These are phyloP conservation scores for Mastomys coucha DNA, from an alignment of 2,113 vertebrate species.

Conservation along the genomic window DNA sequence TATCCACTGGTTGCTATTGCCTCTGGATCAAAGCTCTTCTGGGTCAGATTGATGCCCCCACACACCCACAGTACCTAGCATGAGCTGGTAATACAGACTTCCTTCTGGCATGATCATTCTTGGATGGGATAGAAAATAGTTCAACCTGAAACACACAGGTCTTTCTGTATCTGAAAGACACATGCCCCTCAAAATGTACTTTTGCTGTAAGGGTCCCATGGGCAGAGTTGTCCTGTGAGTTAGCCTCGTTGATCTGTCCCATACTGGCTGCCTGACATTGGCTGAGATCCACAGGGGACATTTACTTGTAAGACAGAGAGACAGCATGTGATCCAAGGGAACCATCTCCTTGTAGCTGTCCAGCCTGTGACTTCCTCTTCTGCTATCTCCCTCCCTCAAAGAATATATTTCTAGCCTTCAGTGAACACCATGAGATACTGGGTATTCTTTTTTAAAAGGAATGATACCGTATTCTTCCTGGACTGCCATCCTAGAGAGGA, in stretches of 20 bases:
- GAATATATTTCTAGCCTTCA: background rate
- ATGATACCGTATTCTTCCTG: background rate
- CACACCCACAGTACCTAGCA: accelerated
- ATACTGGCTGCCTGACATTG: background rate
- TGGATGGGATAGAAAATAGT: constrained; percentile 30
- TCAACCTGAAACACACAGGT: constrained; percentile 31
- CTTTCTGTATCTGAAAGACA: background rate
- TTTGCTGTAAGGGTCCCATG: background rate
- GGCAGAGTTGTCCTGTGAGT: background rate
- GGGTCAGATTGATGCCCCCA: background rate
- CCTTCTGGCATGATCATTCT: background rate
- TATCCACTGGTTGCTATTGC: background rate
- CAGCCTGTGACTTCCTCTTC: background rate
- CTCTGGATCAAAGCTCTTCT: background rate
- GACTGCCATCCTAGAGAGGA: background rate
- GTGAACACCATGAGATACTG: background rate
- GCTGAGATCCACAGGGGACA: background rate
- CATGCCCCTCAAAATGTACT: constrained; percentile 33
- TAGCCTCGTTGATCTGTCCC: background rate
- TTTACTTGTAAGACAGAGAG: constrained; percentile 9
- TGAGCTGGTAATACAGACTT: background rate
- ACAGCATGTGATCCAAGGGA: background rate
- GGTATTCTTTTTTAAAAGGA: background rate
- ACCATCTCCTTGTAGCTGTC: background rate
- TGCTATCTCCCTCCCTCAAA: background rate